Evolutionary conservation across 2,113 vertebrate species (phyloP).

Genomic region (Lasiurus cinereus): DNA sequence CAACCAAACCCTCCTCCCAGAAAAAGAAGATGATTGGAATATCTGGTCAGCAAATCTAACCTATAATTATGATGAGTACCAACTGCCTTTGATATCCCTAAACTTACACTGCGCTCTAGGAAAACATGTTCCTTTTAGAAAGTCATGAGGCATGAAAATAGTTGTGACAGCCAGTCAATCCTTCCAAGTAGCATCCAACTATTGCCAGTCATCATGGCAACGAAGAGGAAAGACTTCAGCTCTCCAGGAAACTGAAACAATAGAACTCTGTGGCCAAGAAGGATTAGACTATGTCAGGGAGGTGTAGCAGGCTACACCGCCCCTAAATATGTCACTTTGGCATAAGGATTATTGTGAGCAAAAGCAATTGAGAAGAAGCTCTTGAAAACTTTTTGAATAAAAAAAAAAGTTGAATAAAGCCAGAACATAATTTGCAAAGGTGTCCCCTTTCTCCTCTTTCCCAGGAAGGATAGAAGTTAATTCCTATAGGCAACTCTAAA

Average conservation of each 20-base stretch:
- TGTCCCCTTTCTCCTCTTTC: not conserved
- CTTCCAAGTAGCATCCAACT: conserved; percentile 1
- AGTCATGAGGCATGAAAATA: conserved; percentile 11
- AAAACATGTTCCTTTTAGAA: conserved; percentile 59
- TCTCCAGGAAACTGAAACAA: not conserved
- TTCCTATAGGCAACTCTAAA: not conserved
- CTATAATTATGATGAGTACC: conserved; percentile 65
- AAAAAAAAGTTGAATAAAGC: not conserved
- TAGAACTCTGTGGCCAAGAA: not conserved
- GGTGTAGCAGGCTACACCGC: too few species aligned
- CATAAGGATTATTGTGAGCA: not conserved
- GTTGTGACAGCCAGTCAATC: not conserved
- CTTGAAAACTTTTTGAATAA: too few species aligned
- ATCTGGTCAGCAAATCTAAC: conserved; percentile 66
- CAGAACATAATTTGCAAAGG: not conserved
- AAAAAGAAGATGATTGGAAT: conserved; percentile 76
- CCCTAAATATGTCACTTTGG: not conserved
- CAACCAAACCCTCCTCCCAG: conserved; percentile 56
- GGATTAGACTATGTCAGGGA: not conserved
- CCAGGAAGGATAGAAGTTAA: not conserved
- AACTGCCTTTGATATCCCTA: conserved; percentile 59
- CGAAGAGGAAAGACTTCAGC: not conserved
- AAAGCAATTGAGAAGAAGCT: not conserved
- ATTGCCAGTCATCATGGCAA: not conserved
- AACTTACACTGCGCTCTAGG: not conserved